Evolutionary conservation across 2,113 vertebrate species (phyloP).

Genomic region (Gambusia holbrooki): DNA sequence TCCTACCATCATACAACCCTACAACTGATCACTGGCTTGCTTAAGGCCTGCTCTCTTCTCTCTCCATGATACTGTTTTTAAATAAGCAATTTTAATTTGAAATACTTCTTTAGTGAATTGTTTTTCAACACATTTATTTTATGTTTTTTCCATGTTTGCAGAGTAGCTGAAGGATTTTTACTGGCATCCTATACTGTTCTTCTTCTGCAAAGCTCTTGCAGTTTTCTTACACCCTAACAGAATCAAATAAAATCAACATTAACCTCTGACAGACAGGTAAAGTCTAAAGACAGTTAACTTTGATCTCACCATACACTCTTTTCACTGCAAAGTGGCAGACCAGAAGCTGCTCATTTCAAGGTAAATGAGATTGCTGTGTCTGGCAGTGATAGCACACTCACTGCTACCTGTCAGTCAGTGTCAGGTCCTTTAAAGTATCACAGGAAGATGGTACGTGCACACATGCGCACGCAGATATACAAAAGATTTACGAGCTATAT

Average conservation of each 20-base stretch:
- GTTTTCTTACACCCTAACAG: slow-evolving; percentile 3
- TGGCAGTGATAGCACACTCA: slow-evolving; percentile 16
- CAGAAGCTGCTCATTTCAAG: slow-evolving; percentile 31
- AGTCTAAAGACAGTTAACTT: slow-evolving; percentile 32
- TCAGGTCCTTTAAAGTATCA: slow-evolving; percentile 31
- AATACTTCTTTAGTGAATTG: neutral
- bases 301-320: slow-evolving; percentile 13
- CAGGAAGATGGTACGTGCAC: slow-evolving; percentile 10
- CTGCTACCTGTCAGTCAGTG: slow-evolving; percentile 39
- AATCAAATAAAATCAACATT: slow-evolving; percentile 23
- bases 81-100: neutral
- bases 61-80: neutral
- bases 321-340: slow-evolving; percentile 22
- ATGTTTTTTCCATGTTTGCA: neutral
- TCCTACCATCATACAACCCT: neutral
- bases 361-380: slow-evolving; percentile 19
- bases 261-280: slow-evolving; percentile 17
- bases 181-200: neutral
- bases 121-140: neutral
- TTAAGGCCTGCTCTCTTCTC: neutral
- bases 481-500: slow-evolving; percentile 4
- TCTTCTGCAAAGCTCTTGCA: neutral
- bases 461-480: neutral
- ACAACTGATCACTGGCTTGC: neutral
- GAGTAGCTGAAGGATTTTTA: neutral